Conservation (phyloP, 2,888 invertebrate species). For the Vesta saturnalis region DNA sequence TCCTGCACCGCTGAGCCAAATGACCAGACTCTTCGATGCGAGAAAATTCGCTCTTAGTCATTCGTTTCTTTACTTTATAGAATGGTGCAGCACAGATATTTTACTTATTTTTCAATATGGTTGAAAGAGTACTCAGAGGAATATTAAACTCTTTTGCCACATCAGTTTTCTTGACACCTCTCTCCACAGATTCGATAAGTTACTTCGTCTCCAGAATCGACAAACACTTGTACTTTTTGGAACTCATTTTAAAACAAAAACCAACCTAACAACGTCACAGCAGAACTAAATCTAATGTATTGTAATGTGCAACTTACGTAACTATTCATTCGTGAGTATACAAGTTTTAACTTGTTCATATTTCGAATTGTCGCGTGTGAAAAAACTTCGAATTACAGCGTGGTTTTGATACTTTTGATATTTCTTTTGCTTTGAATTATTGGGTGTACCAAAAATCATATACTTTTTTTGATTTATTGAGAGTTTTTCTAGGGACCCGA, state of each 20-base stretch:
- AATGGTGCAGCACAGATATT: neutral
- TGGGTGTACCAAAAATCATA: too few relatives aligned
- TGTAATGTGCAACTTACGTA: too few relatives aligned
- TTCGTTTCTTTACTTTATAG: neutral
- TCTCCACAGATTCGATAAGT: neutral
- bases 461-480: neutral
- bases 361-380: neutral
- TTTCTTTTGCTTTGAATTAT: too few relatives aligned
- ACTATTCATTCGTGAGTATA: neutral
- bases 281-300: too few relatives aligned
- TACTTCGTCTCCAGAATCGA: neutral
- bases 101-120: neutral
- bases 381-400: neutral
- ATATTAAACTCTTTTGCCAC: too few relatives aligned
- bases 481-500: too few relatives aligned
- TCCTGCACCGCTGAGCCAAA: too few relatives aligned
- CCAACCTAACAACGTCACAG: too few relatives aligned
- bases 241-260: neutral
- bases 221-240: neutral
- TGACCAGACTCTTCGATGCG: too few relatives aligned
- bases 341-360: neutral
- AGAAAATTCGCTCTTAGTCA: neutral
- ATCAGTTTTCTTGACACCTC: too few relatives aligned
- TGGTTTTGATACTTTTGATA: too few relatives aligned
- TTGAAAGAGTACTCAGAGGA: too few relatives aligned